Conservation (phyloP, 1,140 invertebrate genomes). For the Archivesica marissinica region DNA sequence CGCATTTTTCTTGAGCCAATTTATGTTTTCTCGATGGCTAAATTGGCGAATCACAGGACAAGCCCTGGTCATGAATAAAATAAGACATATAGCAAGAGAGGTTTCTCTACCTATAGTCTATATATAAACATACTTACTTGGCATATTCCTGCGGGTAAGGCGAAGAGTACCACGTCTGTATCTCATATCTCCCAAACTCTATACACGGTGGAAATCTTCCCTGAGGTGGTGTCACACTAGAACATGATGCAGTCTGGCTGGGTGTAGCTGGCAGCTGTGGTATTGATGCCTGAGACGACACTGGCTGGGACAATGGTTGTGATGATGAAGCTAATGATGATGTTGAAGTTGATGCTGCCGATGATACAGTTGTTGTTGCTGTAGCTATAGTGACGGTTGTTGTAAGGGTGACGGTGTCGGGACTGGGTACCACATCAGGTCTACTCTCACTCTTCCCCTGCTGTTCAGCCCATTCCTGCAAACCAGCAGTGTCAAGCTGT, state of each 20-base stretch:
- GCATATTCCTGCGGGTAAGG: conserved; percentile 99
- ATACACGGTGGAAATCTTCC: conserved; percentile 86
- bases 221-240: conserved; percentile 65
- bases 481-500: conserved; percentile 74
- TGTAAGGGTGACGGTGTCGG: background rate
- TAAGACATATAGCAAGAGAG: no score
- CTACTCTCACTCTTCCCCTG: background rate
- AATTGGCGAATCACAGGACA: no score
- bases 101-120: no score
- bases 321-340: background rate
- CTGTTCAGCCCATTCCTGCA: conserved; percentile 69
- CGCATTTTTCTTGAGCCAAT: no score
- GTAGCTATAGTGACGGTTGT: background rate
- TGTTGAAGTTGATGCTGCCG: conserved; percentile 24
- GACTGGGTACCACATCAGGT: background rate
- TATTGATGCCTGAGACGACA: background rate
- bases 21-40: no score
- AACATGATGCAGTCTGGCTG: background rate
- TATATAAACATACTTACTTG: no score
- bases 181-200: conserved; percentile 98
- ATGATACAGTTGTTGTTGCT: conserved; percentile 22
- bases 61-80: no score
- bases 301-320: conserved; percentile 22
- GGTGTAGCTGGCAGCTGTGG: conserved; percentile 16
- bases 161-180: conserved; percentile 99